Evolutionary conservation across 2,113 vertebrate species (phyloP).

Genomic region (Tonatia bakeri): DNA sequence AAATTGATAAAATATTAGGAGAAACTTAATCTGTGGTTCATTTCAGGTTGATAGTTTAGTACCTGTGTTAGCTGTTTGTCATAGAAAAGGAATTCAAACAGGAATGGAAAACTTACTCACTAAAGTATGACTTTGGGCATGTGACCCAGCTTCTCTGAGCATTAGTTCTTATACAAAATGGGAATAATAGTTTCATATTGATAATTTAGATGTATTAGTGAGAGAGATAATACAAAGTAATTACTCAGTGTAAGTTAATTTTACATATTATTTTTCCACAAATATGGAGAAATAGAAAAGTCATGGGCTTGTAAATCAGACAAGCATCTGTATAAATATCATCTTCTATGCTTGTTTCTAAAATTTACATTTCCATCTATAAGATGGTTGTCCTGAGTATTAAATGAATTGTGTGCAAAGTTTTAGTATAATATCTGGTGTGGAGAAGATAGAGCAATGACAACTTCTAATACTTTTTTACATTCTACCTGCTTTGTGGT

Average conservation of each 20-base stretch:
- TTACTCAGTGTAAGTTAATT: neutral
- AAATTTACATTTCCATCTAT: neutral
- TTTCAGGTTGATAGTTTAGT: neutral
- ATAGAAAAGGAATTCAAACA: neutral
- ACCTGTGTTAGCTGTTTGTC: neutral
- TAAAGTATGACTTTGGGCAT: neutral
- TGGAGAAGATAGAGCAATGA: neutral
- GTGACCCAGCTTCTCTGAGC: neutral
- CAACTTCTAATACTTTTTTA: neutral
- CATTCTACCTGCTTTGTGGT: neutral
- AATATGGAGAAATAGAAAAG: neutral
- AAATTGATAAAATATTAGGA: neutral
- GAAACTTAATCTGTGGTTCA: neutral
- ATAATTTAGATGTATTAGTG: neutral
- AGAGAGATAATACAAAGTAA: neutral
- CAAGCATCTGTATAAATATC: neutral
- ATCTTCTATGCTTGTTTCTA: neutral
- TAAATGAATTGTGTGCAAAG: neutral
- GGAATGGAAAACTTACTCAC: neutral
- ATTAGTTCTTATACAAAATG: neutral
- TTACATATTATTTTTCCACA: neutral
- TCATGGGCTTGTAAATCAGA: neutral
- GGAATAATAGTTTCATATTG: neutral
- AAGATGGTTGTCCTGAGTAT: neutral
- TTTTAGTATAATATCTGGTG: neutral